A percentile compares a stretch with the other conserved stretches of the same genome.
phyloP scores from a whole-genome alignment of 2,888 invertebrate species.

The Carpatolechia fugitivella region DNA sequence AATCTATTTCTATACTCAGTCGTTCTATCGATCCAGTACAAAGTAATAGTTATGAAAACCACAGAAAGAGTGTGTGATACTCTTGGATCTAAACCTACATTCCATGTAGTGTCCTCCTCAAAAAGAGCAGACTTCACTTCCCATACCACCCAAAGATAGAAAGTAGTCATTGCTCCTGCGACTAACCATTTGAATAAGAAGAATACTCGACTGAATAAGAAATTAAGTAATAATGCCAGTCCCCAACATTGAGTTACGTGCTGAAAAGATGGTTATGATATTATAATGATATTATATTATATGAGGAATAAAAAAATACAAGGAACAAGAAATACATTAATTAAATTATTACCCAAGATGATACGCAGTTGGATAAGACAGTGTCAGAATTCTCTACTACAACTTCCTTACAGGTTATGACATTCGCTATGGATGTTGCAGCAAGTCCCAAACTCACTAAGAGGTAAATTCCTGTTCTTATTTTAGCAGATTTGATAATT shows the following conservation, averaged over 20 bases:
- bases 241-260: conserved; percentile 87
- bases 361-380: conserved; percentile 66
- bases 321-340: not conserved
- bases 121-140: conserved; percentile 78
- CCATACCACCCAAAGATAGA: conserved; percentile 85
- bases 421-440: conserved; percentile 82
- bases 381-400: conserved; percentile 33
- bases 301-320: conserved; percentile 18
- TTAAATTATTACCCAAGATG: conserved; percentile 66
- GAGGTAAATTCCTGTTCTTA: conserved; percentile 83
- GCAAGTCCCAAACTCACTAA: conserved; percentile 82
- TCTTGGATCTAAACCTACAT: conserved; percentile 83
- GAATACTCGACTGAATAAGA: conserved; percentile 91
- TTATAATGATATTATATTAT: not conserved
- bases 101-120: conserved; percentile 83
- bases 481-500: conserved; percentile 81
- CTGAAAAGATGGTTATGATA: conserved; percentile 68
- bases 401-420: conserved; percentile 67
- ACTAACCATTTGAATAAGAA: conserved; percentile 89
- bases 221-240: conserved; percentile 83
- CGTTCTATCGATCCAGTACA: conserved; percentile 93
- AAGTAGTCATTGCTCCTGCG: conserved; percentile 80
- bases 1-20: conserved; percentile 93
- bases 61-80: conserved; percentile 87
- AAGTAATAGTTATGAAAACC: conserved; percentile 84